Percentiles rank a stretch among this genome's conserved stretches.
These are phyloP conservation scores for Kryphioiulus occultus DNA, from an alignment of 2,888 invertebrate genomes.

Conservation along the genomic window DNA sequence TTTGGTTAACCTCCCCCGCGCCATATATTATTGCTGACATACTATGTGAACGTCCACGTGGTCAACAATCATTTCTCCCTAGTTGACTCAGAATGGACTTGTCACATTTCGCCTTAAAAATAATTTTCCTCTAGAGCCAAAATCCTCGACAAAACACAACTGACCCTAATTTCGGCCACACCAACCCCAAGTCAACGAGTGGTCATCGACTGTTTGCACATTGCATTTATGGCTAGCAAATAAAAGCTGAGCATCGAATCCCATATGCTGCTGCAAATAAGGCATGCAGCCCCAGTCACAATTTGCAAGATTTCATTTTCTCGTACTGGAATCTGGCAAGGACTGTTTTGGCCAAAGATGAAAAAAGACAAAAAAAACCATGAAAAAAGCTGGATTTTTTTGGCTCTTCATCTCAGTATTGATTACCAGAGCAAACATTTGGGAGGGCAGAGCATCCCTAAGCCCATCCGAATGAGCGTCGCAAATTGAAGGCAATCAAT, in stretches of 20 bases:
- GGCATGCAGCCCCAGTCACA: not conserved
- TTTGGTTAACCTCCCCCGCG: too few species aligned
- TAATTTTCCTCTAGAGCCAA: too few species aligned
- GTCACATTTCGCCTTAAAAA: too few species aligned
- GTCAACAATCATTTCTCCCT: too few species aligned
- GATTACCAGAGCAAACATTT: not conserved
- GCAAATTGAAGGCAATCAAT: not conserved
- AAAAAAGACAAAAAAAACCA: not conserved
- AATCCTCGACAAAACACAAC: too few species aligned
- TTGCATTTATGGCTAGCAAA: not conserved
- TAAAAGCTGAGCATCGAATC: not conserved
- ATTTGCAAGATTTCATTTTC: not conserved
- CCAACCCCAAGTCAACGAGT: too few species aligned
- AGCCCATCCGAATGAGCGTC: not conserved
- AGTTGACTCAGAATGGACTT: too few species aligned
- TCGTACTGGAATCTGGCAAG: not conserved
- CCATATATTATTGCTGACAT: too few species aligned
- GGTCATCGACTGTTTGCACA: not conserved
- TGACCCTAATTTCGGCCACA: too few species aligned
- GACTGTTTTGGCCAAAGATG: not conserved
- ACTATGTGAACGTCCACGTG: too few species aligned
- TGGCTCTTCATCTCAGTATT: not conserved
- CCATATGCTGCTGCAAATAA: not conserved
- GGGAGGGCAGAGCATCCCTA: not conserved
- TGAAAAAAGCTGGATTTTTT: not conserved